Base-by-base conservation (phyloP, 2,888 invertebrate species). In the Netelia fuscicornis region DNA sequence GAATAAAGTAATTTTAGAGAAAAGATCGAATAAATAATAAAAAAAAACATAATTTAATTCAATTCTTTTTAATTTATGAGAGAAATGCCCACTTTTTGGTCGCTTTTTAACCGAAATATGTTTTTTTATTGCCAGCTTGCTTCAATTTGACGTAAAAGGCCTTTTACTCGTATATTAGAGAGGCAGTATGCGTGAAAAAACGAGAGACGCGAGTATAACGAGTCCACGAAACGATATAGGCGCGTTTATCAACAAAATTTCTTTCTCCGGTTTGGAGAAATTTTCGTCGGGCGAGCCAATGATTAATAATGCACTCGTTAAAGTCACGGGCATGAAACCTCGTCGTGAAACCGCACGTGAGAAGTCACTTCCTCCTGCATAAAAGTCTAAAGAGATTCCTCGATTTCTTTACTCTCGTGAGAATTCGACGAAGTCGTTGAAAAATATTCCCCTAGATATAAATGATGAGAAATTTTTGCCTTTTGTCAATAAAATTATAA, bases 201-300 rank as follows among this genome's bases (percentile, higher is more conserved):
- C 2, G 30, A 30, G 30, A 30, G 30, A 30, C 6, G 30, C 30
- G 30, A 5, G 30, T 30, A 65, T 10, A 58, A 25, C 56, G 54
- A 70, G 65, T 60, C 56, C 30, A 64, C 37, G 30, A 74, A 62
- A 44, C 30, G 54, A 42, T 42, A 2, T 30, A 23, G 44, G 74
- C 77, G 82, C 81, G 82, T 84, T 72, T 79, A 86, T 82, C 81
- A 71, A 79, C 81, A 13, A 75, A 75, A 84, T 79, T 81, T 86
- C 78, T 62, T 75, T 78, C 81, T 84, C 70, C 72, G 75, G 52
- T 81, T 82, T 64, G 78, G 67, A 81, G 58, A 71, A 75, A 84
- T 82, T 30, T 84, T 54, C 74, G 30, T 62, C 68, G 48, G 20
- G 37, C 44, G 64, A 48, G 23, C 54, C 25, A 1, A 20, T 76